Percentiles rank a stretch among this genome's conserved stretches.
Evolutionary conservation across 2,888 invertebrate species (phyloP).

Genomic region (Epsilonema sp.): DNA sequence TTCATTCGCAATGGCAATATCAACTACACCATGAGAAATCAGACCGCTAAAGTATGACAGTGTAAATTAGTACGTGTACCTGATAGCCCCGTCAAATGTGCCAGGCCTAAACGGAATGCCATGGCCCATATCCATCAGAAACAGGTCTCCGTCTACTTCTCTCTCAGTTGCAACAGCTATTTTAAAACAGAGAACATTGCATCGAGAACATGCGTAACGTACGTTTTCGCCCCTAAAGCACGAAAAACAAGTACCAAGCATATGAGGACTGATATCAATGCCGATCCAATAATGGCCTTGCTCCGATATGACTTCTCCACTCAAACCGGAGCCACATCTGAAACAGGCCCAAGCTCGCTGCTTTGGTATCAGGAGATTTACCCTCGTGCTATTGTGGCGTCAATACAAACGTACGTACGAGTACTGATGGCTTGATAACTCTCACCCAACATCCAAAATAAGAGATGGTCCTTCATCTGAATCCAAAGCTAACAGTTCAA

Average conservation of each 20-base stretch:
- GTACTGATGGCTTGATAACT: no score
- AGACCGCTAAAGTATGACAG: no score
- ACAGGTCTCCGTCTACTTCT: slow-evolving; percentile 72
- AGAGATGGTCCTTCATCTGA: slow-evolving; percentile 60
- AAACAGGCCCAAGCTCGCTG: slow-evolving; percentile 5
- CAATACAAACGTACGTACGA: no score
- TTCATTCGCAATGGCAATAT: no score
- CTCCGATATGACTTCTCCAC: slow-evolving; percentile 76
- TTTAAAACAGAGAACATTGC: slow-evolving; percentile 27
- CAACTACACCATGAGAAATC: no score
- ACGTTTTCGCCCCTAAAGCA: no score
- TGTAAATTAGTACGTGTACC: no score
- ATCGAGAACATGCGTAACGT: background rate
- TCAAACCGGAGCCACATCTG: slow-evolving; percentile 82
- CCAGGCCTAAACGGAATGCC: slow-evolving; percentile 91
- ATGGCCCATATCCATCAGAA: slow-evolving; percentile 78
- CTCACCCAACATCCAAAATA: slow-evolving; percentile 61
- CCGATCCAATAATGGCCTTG: slow-evolving; percentile 84
- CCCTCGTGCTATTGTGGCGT: no score
- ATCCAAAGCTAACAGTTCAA: slow-evolving; percentile 68
- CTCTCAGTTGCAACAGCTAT: slow-evolving; percentile 72
- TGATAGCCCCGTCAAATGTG: slow-evolving; percentile 86
- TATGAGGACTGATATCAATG: slow-evolving; percentile 74
- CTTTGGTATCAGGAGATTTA: no score
- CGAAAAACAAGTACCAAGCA: slow-evolving; percentile 54